A percentile compares a stretch with the other conserved stretches of the same genome.
phyloP scores from a whole-genome alignment of 2,797 vertebrate species.

The Tauraco hartlaubi region DNA sequence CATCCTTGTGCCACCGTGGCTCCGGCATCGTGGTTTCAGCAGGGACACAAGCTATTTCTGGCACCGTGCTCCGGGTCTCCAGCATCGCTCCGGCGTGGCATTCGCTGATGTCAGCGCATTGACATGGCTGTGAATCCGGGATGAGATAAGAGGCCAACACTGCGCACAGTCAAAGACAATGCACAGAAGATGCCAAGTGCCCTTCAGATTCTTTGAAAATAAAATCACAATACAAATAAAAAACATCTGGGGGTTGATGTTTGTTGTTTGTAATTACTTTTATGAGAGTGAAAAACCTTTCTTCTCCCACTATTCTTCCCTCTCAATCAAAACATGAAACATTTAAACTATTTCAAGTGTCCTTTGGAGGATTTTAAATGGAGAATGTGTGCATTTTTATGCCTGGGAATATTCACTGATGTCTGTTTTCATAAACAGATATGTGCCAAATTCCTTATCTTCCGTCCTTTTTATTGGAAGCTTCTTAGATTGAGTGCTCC shows the following conservation, averaged over 20 bases:
- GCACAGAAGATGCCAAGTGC: neutral
- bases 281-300: constrained; percentile 2
- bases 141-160: neutral
- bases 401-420: constrained; percentile 27
- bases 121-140: neutral
- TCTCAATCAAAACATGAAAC: constrained; percentile 3
- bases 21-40: rapidly evolving
- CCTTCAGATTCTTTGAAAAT: constrained; percentile 39
- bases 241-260: constrained; percentile 37
- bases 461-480: constrained; percentile 13
- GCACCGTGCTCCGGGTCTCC: neutral
- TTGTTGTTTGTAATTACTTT: constrained; percentile 43
- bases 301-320: neutral
- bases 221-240: neutral
- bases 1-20: rapidly evolving
- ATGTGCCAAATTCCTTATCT: constrained; percentile 50
- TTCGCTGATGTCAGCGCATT: neutral
- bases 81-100: neutral
- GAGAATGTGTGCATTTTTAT: constrained; percentile 8
- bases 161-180: neutral
- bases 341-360: constrained; percentile 37
- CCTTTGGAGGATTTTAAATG: constrained; percentile 45
- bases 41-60: neutral
- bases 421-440: constrained; percentile 46
- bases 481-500: constrained; percentile 15